Conservation (phyloP, 2,888 invertebrate genomes). For the Drosophila algonquin region DNA sequence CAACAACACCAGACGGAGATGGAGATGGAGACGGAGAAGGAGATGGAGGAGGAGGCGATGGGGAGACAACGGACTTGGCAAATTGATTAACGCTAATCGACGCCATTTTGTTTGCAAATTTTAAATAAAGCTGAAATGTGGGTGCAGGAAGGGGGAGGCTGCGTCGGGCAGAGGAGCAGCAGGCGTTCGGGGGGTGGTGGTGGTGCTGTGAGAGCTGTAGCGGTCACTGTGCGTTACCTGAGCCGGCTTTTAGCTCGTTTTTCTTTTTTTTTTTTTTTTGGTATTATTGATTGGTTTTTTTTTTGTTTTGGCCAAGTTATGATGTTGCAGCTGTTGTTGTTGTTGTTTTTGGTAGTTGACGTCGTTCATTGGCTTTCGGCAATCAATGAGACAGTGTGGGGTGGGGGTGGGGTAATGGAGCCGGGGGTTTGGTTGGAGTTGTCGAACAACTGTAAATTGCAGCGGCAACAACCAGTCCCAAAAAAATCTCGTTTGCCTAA, state of each 20-base stretch:
- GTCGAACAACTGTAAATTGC: constrained; percentile 73
- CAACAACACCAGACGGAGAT: constrained; percentile 14
- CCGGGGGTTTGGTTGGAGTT: constrained; percentile 32
- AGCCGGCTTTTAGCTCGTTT: constrained; percentile 14
- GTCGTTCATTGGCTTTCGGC: constrained; percentile 68
- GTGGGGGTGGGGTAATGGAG: not conserved
- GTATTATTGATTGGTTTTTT: constrained; percentile 15
- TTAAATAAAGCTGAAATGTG: constrained; percentile 4
- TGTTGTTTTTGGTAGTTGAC: constrained; percentile 59
- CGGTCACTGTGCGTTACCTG: constrained; percentile 20
- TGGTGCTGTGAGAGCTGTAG: constrained; percentile 1
- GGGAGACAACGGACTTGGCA: constrained; percentile 39
- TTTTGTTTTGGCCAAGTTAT: constrained; percentile 23
- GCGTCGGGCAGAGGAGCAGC: not conserved
- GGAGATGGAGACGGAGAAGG: not conserved
- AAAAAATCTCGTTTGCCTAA: constrained; percentile 80
- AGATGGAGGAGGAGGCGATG: constrained; percentile 5
- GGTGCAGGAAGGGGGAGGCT: not conserved
- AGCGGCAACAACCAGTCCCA: constrained; percentile 9
- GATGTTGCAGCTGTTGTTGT: constrained; percentile 40
- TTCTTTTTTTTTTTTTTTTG: constrained; percentile 2
- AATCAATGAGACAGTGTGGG: constrained; percentile 4
- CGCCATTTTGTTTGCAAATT: constrained; percentile 69
- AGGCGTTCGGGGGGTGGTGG: not conserved
- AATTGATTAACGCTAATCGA: constrained; percentile 78